These are phyloP conservation scores for Gobio gobio DNA, from an alignment of 2,113 vertebrate species.

Conservation along the genomic window DNA sequence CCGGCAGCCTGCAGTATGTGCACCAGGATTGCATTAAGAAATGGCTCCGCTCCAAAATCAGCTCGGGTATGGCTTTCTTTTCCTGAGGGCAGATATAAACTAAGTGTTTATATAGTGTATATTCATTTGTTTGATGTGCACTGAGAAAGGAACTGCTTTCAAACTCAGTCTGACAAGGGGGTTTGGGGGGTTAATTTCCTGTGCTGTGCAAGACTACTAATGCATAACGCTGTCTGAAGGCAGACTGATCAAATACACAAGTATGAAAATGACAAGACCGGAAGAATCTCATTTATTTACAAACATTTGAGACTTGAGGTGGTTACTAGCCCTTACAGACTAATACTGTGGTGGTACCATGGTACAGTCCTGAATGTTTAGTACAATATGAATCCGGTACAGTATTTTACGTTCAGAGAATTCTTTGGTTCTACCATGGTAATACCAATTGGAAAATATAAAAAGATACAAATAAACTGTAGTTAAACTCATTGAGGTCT, in stretches of 20 bases:
- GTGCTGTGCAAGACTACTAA: neutral
- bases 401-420: neutral
- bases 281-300: neutral
- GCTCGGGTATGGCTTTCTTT: constrained; percentile 82
- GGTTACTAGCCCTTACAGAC: neutral
- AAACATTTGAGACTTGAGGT: neutral
- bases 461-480: neutral
- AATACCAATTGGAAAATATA: neutral
- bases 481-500: neutral
- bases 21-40: constrained; percentile 99
- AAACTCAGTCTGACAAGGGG: neutral
- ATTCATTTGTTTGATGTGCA: constrained; percentile 3
- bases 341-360: neutral
- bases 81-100: neutral
- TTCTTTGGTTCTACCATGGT: neutral
- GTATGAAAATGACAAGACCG: neutral
- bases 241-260: neutral
- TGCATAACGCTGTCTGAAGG: neutral
- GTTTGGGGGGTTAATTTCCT: neutral
- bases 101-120: neutral
- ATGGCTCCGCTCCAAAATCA: constrained; percentile 96
- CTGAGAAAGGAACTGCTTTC: neutral
- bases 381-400: too few relatives aligned
- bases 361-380: neutral
- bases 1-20: constrained; percentile 93